Base-by-base conservation (phyloP, 53 echinoderm and acorn worm species). In the Echinarachnius parma region DNA sequence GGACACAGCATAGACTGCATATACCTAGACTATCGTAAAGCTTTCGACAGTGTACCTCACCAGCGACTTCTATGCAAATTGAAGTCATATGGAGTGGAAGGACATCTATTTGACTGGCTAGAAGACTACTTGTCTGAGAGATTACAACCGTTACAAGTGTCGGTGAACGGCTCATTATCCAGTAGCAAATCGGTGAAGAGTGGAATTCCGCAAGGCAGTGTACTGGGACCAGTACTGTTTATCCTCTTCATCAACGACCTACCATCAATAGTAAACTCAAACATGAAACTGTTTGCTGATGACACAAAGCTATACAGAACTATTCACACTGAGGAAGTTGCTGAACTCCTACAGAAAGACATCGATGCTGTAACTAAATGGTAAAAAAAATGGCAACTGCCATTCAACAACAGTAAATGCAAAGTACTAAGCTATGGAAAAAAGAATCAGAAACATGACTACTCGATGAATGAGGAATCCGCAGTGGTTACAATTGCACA, bases 351-450 rank as follows among this genome's bases (percentile, higher is more conserved):
- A 31, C 62, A 61, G 7, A 4, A 16, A 4, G 62, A 61, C n/a
- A 35, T 28, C 4, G 5, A 61, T 32, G 34, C 32, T 9, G 31
- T 61, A 4, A 31, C 18, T 2, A n/a, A 61, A 3, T 61, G 62
- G 62, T 61, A 29, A 10, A 31, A 4, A 1, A 31, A 61, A n/a
- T 61, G 62, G 62, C 62, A 61, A 32, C 5, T 61, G 62, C 62
- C 62, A 15, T 61, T 61, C 21, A 61, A 61, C 62, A 13, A n/a
- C 3, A 61, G n/a, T 4, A 61, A 61, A 31, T 61, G 62, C 34
- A 21, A 61, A 31, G 21, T 61, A 16, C 21, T 61, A 33, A 29
- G 32, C 21, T 61, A 61, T 31, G 62, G 62, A 32, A 31, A 13
- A 11, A 61, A 61, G 8, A 61, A 61, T 15, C 34, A 4, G 4